Percentiles rank a stretch among this genome's conserved stretches.
Conservation (phyloP, 2,797 vertebrate genomes). For the Coendou prehensilis region DNA sequence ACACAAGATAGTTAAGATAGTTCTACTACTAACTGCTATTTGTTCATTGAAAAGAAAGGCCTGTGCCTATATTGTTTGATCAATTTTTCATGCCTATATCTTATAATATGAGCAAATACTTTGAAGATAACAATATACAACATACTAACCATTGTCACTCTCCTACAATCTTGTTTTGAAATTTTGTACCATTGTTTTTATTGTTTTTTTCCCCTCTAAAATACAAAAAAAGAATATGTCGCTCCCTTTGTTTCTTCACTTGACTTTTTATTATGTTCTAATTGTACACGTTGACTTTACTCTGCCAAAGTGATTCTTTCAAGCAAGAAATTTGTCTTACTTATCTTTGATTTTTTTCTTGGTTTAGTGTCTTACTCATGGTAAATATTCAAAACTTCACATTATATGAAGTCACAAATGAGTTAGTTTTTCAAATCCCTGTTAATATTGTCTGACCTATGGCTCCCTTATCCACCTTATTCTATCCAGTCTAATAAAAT, state of each 20-base stretch:
- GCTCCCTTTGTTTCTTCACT: background rate
- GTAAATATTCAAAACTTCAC: conserved; percentile 35
- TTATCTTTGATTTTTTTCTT: conserved; percentile 44
- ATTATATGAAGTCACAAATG: conserved; percentile 31
- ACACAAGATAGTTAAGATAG: too few species aligned
- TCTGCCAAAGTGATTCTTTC: background rate
- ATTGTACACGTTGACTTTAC: background rate
- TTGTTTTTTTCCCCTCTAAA: too few species aligned
- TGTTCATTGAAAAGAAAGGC: too few species aligned
- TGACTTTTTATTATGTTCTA: background rate
- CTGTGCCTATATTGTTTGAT: too few species aligned
- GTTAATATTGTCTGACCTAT: conserved; percentile 26
- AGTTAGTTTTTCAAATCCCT: conserved; percentile 47
- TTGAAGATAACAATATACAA: too few species aligned
- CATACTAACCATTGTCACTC: too few species aligned
- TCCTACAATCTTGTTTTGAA: too few species aligned
- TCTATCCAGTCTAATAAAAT: conserved; percentile 45
- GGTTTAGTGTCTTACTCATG: background rate
- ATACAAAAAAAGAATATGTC: background rate
- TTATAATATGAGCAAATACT: too few species aligned
- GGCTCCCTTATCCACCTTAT: conserved; percentile 54
- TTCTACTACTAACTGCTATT: too few species aligned
- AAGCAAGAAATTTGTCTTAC: background rate
- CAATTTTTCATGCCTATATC: too few species aligned
- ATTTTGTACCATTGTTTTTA: too few species aligned